A percentile compares a stretch with the other conserved stretches of the same genome.
Evolutionary conservation across 1,140 invertebrate species (phyloP).

Genomic region (Ceratoteleas bidentatus): DNA sequence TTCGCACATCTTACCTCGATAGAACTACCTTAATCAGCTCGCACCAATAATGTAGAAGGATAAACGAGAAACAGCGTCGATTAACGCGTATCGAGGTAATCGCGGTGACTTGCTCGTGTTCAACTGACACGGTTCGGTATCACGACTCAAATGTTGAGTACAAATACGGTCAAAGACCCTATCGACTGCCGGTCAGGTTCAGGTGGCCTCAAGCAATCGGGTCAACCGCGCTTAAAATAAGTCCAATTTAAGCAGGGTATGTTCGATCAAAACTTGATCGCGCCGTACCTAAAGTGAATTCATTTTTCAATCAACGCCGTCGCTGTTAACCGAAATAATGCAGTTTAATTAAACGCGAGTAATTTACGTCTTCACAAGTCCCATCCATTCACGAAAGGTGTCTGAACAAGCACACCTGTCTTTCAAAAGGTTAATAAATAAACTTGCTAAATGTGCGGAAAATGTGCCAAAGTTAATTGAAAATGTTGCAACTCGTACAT

Average conservation of each 20-base stretch:
- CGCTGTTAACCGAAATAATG: slow-evolving; percentile 20
- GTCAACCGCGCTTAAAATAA: slow-evolving; percentile 49
- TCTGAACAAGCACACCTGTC: slow-evolving; percentile 14
- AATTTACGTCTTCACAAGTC: slow-evolving; percentile 23
- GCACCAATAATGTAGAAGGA: neutral
- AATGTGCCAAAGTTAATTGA: neutral
- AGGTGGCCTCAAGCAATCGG: slow-evolving; percentile 39
- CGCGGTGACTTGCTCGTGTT: slow-evolving; percentile 9
- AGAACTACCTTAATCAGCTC: neutral
- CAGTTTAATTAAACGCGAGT: slow-evolving; percentile 17
- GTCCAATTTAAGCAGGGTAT: slow-evolving; percentile 15
- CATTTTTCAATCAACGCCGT: neutral
- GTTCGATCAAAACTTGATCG: slow-evolving; percentile 30
- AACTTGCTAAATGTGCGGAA: slow-evolving; percentile 22
- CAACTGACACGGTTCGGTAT: slow-evolving; percentile 14
- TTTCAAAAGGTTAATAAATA: slow-evolving; percentile 42
- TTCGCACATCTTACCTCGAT: neutral
- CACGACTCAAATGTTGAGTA: slow-evolving; percentile 37
- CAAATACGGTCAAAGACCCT: slow-evolving; percentile 49
- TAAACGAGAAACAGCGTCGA: slow-evolving; percentile 12
- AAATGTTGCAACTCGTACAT: too few relatives aligned
- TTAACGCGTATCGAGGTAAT: slow-evolving; percentile 12
- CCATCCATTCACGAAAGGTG: slow-evolving; percentile 13
- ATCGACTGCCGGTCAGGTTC: slow-evolving; percentile 37
- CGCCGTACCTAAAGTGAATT: slow-evolving; percentile 5